Percentiles rank a stretch among this genome's conserved stretches.
Evolutionary conservation across 2,797 vertebrate species (phyloP).

Genomic region (Molothrus ater): DNA sequence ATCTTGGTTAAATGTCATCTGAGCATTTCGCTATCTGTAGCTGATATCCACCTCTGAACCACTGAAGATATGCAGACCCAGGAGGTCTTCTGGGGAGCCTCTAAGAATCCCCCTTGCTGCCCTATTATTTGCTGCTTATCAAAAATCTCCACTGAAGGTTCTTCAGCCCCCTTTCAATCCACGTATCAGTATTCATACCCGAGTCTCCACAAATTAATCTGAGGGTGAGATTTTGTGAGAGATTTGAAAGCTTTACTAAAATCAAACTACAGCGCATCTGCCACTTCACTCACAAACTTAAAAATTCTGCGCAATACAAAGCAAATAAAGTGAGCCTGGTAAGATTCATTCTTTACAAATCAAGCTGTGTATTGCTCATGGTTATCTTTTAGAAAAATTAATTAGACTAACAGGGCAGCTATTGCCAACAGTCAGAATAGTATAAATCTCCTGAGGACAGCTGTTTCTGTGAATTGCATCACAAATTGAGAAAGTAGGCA

Average conservation of each 20-base stretch:
- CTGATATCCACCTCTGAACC: background rate
- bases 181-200: background rate
- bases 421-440: constrained; percentile 26
- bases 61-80: background rate
- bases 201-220: constrained; percentile 25
- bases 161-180: background rate
- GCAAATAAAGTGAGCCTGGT: background rate
- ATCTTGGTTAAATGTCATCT: background rate
- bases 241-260: constrained; percentile 34
- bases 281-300: background rate
- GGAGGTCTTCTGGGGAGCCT: background rate
- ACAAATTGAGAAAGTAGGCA: constrained; percentile 1
- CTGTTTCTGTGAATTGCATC: constrained; percentile 29
- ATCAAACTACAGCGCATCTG: background rate
- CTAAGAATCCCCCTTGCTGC: background rate
- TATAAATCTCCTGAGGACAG: background rate
- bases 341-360: constrained; percentile 41
- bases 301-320: background rate
- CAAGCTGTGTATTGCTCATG: background rate
- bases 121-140: constrained; percentile 7
- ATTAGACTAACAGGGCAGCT: constrained; percentile 38
- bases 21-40: background rate
- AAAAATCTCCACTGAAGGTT: background rate
- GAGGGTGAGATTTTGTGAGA: constrained; percentile 2
- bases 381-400: constrained; percentile 58